Base-by-base conservation (phyloP, 2,113 vertebrate genomes). In the Hippocampus barbouri region DNA sequence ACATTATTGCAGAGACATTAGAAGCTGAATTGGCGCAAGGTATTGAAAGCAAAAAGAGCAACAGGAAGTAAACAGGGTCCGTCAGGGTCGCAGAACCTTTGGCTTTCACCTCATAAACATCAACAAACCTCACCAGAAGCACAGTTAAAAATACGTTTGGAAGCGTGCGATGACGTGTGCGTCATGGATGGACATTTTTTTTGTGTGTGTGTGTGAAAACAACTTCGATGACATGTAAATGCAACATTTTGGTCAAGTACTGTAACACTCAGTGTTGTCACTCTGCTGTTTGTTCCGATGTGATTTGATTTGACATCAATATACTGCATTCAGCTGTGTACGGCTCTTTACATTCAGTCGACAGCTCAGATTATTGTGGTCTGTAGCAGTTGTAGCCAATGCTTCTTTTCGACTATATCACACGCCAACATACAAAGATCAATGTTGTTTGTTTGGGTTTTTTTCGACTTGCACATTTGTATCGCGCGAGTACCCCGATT, bases 301-400 rank as follows among this genome's bases (percentile, higher is more conserved):
- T 34, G 18, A 40, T 40, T 64, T 41, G 10, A 64, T n/a, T 23
- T 43, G 34, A 38, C 34, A 38, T 38, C 34, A 38, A 38, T 38
- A 38, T 38, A 38, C 14, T 63, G 59, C 27, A 63, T 63, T 63
- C 8, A 23, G 21, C 64, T 47, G 34, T 65, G 38, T 43, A n/a
- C 54, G 25, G 67, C 76, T 69, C 63, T 57, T 72, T 71, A 72
- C 34, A 74, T 71, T 80, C 72, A 68, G 61, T 80, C 74, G 80
- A 72, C 69, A 75, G 74, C 60, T 63, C 68, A 2, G 47, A 75
- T 57, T 16, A 40, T 56, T 56, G 59, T 71, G 72, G 76, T 84
- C 80, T 85, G 83, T 84, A 86, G 83, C 69, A 74, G 70, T 77
- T 70, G 41, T 77, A 70, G 51, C 69, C 6, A 61, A 61, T 16